Conservation (phyloP, 92 coral and sea anemone species). For the Paragorgia papillata region DNA sequence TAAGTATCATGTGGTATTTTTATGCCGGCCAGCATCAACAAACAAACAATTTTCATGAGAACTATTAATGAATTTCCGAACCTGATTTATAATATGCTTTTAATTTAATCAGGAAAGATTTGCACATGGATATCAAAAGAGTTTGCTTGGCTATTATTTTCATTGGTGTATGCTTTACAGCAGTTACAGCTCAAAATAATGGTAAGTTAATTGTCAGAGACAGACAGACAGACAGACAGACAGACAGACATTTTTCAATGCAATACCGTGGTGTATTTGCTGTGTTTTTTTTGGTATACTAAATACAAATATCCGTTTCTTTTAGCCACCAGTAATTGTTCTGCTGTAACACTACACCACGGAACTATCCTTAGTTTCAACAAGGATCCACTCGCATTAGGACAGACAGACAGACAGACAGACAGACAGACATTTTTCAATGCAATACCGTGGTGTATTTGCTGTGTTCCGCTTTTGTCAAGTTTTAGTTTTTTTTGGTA, state of each 20-base stretch:
- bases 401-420: not conserved
- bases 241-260: not conserved
- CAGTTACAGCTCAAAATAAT: too few relatives aligned
- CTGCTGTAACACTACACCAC: not conserved
- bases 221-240: not conserved
- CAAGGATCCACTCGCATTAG: not conserved
- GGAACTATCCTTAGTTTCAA: not conserved
- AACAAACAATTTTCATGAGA: too few relatives aligned
- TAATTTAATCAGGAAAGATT: not conserved
- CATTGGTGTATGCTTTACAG: not conserved
- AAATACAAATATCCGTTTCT: too few relatives aligned
- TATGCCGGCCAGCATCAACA: too few relatives aligned
- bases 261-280: too few relatives aligned
- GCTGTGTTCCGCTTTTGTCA: too few relatives aligned
- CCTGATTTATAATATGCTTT: too few relatives aligned
- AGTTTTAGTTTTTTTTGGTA: too few relatives aligned
- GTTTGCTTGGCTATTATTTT: not conserved
- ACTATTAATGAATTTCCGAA: too few relatives aligned
- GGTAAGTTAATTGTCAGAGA: not conserved
- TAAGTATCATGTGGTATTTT: too few relatives aligned
- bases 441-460: too few relatives aligned
- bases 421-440: not conserved
- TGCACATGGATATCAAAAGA: not conserved
- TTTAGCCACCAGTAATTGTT: not conserved
- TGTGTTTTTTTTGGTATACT: too few relatives aligned